Conservation (phyloP, 2,888 invertebrate species). For the Listrodromus nycthemerus region DNA sequence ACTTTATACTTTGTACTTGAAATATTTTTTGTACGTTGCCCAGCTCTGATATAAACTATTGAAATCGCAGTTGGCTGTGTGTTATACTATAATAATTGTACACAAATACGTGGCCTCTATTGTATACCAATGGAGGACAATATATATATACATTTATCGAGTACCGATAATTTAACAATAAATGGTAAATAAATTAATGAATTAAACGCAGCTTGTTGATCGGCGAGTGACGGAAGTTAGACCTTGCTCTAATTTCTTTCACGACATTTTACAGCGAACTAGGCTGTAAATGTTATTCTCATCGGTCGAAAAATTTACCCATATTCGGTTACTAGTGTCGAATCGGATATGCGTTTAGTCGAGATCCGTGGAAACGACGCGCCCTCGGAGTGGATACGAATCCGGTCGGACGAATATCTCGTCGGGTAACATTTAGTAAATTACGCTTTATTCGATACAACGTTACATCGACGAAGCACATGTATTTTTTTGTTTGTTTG, state of each 20-base stretch:
- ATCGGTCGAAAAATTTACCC: no score
- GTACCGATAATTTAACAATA: background rate
- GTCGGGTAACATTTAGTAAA: constrained; percentile 44
- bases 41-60: background rate
- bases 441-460: constrained; percentile 66
- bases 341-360: no score
- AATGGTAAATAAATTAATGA: background rate
- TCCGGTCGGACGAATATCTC: constrained; percentile 2
- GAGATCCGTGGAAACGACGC: no score
- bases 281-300: no score
- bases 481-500: constrained; percentile 35
- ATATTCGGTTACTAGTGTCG: no score
- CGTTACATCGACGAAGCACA: constrained; percentile 66
- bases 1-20: no score
- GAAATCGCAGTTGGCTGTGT: constrained; percentile 6
- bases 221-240: background rate
- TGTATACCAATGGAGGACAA: background rate
- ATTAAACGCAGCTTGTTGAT: background rate
- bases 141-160: no score
- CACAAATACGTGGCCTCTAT: background rate
- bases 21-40: no score
- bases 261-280: background rate
- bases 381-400: no score
- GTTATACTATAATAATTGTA: constrained; percentile 12
- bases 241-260: background rate